Percentiles rank a stretch among this genome's conserved stretches.
phyloP scores from a whole-genome alignment of 2,113 vertebrate genomes.

The Oplegnathus fasciatus region DNA sequence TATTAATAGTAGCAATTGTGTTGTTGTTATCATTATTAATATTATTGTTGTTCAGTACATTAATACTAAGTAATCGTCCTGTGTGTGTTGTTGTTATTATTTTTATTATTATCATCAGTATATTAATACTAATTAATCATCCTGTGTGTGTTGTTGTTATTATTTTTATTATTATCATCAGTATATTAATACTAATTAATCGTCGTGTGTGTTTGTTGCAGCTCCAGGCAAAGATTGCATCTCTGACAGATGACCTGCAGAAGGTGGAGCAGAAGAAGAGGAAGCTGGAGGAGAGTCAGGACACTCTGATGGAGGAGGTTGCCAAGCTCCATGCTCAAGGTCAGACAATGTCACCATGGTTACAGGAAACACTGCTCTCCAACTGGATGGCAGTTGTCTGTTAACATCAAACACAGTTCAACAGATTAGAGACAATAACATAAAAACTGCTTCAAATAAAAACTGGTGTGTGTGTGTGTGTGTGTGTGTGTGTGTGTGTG shows the following conservation, averaged over 20 bases:
- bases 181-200: not conserved
- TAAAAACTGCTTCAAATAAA: not conserved
- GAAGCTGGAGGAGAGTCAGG: constrained; percentile 92
- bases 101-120: no score
- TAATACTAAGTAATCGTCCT: no score
- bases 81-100: no score
- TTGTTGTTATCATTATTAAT: no score
- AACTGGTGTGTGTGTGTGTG: not conserved
- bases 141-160: not conserved
- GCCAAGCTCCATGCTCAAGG: constrained; percentile 88
- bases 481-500: not conserved
- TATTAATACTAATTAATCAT: no score
- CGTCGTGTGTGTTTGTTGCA: constrained; percentile 51
- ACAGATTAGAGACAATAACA: not conserved
- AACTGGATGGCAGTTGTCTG: not conserved
- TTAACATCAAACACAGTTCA: not conserved
- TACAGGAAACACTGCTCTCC: not conserved
- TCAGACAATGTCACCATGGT: constrained; percentile 6
- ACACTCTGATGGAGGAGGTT: constrained; percentile 91
- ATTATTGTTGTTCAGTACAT: no score
- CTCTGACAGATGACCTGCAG: constrained; percentile 92
- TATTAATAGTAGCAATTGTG: no score
- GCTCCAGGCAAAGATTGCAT: constrained; percentile 93
- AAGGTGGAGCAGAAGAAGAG: constrained; percentile 93
- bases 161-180: not conserved